Evolutionary conservation across 1,140 invertebrate genomes (phyloP), one percentile per base, ranked within the genome.

Genomic region (Brachionus rotundiformis): DNA sequence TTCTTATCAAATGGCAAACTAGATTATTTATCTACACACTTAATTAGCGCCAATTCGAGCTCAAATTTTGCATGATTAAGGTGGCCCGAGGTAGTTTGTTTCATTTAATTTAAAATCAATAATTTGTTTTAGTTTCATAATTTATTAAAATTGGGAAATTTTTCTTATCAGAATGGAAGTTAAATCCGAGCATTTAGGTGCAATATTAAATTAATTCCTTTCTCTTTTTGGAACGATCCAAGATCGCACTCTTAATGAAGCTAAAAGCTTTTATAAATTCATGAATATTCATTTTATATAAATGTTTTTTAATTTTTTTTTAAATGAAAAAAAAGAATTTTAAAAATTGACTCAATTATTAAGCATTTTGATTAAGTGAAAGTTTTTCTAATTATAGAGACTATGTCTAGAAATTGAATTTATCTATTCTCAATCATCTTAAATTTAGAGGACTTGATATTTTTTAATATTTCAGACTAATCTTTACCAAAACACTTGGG

Each of bases 71-170:
- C 47, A 54, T 54, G 47, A 54, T 54, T 54, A 19, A 7, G 19
- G 47, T 54, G 8, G 47, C 47, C 47, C 47, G 47, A 8, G 47
- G 47, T 54, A 19, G 6, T 54, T 19, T 54, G 16, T 54, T 54
- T 19, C 16, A 54, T 19, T 54, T 54, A 23, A 54, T 54, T 54
- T 54, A 54, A 54, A 54, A 54, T 54, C 47, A 54, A 54, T 54
- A 54, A 54, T 54, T 54, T 54, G 47, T 16, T 19, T 39, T 19
- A 8, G 47, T 54, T 54, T 54, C 47, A 54, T 54, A 54, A 54
- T 54, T 54, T 54, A 54, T 54, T 54, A 54, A 54, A 54, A 54
- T 54, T 54, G 16, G 47, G 23, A 54, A 54, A 19, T 54, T 54
- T n/a, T n/a, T n/a, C n/a, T 19, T 54, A 54, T 54, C 47, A 19